Base-by-base conservation (phyloP, 2,888 invertebrate species). In the Teleiodes luculella region DNA sequence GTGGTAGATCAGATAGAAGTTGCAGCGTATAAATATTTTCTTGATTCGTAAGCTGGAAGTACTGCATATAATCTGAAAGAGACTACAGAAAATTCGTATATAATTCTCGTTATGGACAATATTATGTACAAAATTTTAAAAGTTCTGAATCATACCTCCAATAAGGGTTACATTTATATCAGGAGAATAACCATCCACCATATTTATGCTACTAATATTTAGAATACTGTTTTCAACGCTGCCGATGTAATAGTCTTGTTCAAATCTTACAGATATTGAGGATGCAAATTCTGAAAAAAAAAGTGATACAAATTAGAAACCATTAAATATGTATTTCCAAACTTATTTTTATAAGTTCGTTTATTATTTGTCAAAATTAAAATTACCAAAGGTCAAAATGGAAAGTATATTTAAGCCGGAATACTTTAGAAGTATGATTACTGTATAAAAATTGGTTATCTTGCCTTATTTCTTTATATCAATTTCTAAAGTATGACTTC, bases 11-110 rank as follows among this genome's bases (percentile, higher is more conserved):
- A 20, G 55, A 41, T 36, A 45, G 24, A 43, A 69, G 24, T 53
- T 57, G 49, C 10, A 72, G 36, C 45, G 49, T 59, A 39, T 37
- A 13, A 24, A 6, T 16, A 7, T 62, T 59, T 16, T 55, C 53
- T 41, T 61, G 50, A 39, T 64, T 58, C 18, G 41, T 60, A 11
- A 70, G 39, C 60, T 67, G 64, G 58, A 73, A 70, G 57, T 66
- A 65, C 24, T 67, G 57, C 43, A 50, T 54, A 56, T 66, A 58
- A 59, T 73, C 72, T 71, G 63, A 66, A 72, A 68, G 53, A 58
- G 53, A 63, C 59, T 65, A 63, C 43, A 60, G 31, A 56, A 58
- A 37, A 47, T 13, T 52, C 28, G 28, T n/a, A 48, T 24, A 5
- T 28, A 14, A 47, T 28, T 13, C 43, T 1, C 45, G 36, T 8